Evolutionary conservation across 1,140 invertebrate genomes (phyloP), one percentile per base, ranked within the genome.

Genomic region (Caenorhabditis briggsae): DNA sequence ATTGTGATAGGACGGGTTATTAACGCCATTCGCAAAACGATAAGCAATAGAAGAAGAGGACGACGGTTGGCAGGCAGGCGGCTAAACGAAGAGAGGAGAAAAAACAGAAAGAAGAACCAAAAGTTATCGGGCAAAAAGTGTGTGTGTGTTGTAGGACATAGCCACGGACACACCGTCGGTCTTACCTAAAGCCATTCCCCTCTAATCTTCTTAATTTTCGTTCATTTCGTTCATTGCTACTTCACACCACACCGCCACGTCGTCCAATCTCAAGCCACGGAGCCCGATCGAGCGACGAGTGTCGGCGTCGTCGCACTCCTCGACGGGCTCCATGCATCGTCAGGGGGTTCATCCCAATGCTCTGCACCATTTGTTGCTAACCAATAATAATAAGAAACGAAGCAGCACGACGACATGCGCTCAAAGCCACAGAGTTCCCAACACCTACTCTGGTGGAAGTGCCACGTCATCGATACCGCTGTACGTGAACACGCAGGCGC

Each of bases 1-100:
- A 78, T 78, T 78, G 70, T 78, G 70, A 78, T 78, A 78, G 70
- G 70, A 78, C 70, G 70, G 70, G 70, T 78, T 78, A 78, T 78
- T 78, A 78, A 78, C 70, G 70, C 70, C 70, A 78, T 78, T 78
- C 70, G 70, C 70, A 78, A 78, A 78, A 78, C 70, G 70, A 78
- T 78, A 78, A 78, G 70, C 64, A 70, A 70, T 46, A 48, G 64
- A 48, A 53, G 23, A 78, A n/a, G 11, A 53, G 50, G 50, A 53
- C 50, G 70, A 78, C 70, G 70, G 70, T 78, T 78, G 70, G 70
- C 70, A 78, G 70, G 33, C 25, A 23, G 20, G 23, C 41, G n/a
- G 18, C 59, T 61, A 23, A 61, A 70, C 33, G 64, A 70, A 23
- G 3, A 59, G 56, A 59, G 6, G 14, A 58, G n/a, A 41, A 78